A percentile compares a stretch with the other conserved stretches of the same genome.
These are phyloP conservation scores for Ctenodactylus gundi DNA, from an alignment of 2,113 vertebrate genomes.

Conservation along the genomic window DNA sequence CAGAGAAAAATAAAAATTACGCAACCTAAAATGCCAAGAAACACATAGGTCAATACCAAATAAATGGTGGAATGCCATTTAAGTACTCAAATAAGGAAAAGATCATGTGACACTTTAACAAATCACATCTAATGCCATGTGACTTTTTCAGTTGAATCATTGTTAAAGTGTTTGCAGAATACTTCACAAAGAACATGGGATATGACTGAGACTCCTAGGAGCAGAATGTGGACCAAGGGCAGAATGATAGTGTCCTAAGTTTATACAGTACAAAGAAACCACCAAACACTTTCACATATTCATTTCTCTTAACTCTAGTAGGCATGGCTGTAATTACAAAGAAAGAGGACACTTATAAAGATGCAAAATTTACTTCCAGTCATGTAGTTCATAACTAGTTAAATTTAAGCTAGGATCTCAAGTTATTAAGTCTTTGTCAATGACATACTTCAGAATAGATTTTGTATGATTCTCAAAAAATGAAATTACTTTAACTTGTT, in stretches of 20 bases:
- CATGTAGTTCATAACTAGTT: not conserved
- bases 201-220: not conserved
- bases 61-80: not conserved
- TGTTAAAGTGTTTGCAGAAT: slow-evolving; percentile 8
- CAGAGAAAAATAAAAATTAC: not conserved
- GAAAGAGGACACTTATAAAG: not conserved
- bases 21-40: slow-evolving; percentile 10
- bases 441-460: not conserved
- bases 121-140: slow-evolving; percentile 33
- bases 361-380: slow-evolving; percentile 22
- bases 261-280: slow-evolving; percentile 34
- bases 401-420: slow-evolving; percentile 10
- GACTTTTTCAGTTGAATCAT: not conserved
- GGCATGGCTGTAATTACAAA: not conserved
- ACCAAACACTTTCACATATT: not conserved
- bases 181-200: slow-evolving; percentile 14
- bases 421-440: slow-evolving; percentile 14
- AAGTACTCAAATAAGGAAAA: slow-evolving; percentile 38
- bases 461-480: slow-evolving; percentile 38
- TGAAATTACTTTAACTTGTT: slow-evolving; percentile 46
- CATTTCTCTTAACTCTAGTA: not conserved
- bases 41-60: not conserved
- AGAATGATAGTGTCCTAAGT: not conserved
- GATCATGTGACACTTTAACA: slow-evolving; percentile 25
- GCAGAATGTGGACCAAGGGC: not conserved